These are phyloP conservation scores for Aquatica leii DNA, from an alignment of 2,888 invertebrate species.

Conservation along the genomic window DNA sequence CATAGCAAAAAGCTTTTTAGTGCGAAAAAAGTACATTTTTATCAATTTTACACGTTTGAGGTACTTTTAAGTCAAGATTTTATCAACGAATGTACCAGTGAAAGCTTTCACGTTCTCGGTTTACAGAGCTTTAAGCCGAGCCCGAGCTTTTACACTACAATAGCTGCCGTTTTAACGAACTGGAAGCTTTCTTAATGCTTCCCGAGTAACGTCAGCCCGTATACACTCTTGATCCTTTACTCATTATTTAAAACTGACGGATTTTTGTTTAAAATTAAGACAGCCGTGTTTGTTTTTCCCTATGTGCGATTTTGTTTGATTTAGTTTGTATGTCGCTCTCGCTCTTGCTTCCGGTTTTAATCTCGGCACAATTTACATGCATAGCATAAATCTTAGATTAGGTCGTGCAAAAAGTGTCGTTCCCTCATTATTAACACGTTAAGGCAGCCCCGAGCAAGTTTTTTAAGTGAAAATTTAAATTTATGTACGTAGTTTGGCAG, in stretches of 20 bases:
- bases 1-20: too few species aligned
- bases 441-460: conserved; percentile 18
- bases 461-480: conserved; percentile 29
- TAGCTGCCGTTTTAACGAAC: conserved; percentile 34
- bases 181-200: conserved; percentile 30
- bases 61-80: conserved; percentile 5
- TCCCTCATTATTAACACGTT: conserved; percentile 35
- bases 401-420: conserved; percentile 21
- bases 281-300: neutral
- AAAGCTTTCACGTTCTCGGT: conserved; percentile 34
- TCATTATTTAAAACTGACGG: conserved; percentile 20
- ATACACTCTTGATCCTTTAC: conserved; percentile 8
- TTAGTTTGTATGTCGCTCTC: too few species aligned
- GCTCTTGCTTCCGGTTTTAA: too few species aligned
- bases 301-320: neutral
- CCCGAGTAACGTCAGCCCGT: conserved; percentile 17
- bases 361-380: conserved; percentile 26
- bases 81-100: conserved; percentile 20
- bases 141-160: conserved; percentile 36
- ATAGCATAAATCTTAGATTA: conserved; percentile 29
- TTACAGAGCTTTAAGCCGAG: conserved; percentile 29
- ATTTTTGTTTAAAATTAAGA: conserved; percentile 3
- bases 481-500: conserved; percentile 25
- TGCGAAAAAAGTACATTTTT: neutral
- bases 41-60: conserved; percentile 9